These are phyloP conservation scores for Heliconius hortense DNA, from an alignment of 2,888 invertebrate species.

Conservation along the genomic window DNA sequence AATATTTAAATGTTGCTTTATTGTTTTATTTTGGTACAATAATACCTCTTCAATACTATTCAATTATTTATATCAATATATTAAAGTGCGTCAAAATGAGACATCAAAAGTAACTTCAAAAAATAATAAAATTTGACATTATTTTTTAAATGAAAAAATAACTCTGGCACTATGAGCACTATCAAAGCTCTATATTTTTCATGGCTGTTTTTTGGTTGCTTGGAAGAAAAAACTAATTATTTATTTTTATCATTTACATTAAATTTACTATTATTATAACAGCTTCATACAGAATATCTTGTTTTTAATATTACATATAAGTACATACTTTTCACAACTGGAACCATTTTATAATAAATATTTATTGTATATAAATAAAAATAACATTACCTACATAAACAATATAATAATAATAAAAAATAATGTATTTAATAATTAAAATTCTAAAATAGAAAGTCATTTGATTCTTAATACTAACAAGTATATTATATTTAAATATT, in stretches of 20 bases:
- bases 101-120: too few relatives aligned
- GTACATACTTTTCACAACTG: background rate
- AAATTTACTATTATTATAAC: background rate
- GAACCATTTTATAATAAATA: background rate
- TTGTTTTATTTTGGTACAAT: too few relatives aligned
- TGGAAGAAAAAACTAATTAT: background rate
- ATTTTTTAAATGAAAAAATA: too few relatives aligned
- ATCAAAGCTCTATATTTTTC: too few relatives aligned
- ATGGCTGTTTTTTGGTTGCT: too few relatives aligned
- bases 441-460: background rate
- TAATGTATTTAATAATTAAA: background rate
- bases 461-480: constrained; percentile 3
- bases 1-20: too few relatives aligned
- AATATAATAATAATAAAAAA: background rate
- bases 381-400: background rate
- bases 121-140: too few relatives aligned
- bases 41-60: too few relatives aligned
- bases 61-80: too few relatives aligned
- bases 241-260: background rate
- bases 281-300: background rate
- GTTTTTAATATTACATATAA: background rate
- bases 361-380: background rate
- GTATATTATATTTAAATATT: background rate
- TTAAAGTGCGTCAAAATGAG: too few relatives aligned
- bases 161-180: too few relatives aligned